Base-by-base conservation (phyloP, 2,888 invertebrate species). In the Diarsia mendica region DNA sequence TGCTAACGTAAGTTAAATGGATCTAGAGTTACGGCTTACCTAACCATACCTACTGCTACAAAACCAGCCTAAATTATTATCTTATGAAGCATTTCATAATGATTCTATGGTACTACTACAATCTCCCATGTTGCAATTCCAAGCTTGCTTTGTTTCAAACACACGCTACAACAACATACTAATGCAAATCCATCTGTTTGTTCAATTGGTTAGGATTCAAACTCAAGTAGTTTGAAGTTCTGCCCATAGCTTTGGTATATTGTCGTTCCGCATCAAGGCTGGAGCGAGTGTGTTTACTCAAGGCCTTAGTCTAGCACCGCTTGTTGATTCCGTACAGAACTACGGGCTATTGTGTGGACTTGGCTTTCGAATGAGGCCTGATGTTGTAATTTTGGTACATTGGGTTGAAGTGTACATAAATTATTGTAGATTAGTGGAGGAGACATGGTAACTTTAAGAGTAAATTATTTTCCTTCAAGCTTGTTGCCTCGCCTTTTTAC, bases 171-270 rank as follows among this genome's bases (percentile, higher is more conserved):
- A 66, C 61, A 23, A 74, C 60, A n/a, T 70, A 67, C 28, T 83
- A 70, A 79, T 70, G 48, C 48, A 83, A 75, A 67, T 60, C 49
- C 69, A 84, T 81, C 70, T 72, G 60, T 81, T 83, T 83, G 82
- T 77, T 72, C 71, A 78, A 81, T 78, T 78, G 71, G 74, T 75
- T 75, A 66, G 75, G 61, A 73, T 73, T 75, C 82, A 74, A 74
- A 73, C 60, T 87, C 82, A 73, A 86, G 81, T 82, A 86, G 81
- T 81, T 87, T 75, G 75, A 68, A 83, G 81, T 83, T 85, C 75
- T 69, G 49, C 39, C 79, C 68, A 76, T 75, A 72, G 85, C 85
- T 85, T 76, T 72, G 72, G 83, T 71, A 78, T 87, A 87, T 86
- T 85, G 87, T 85, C 84, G 63, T 65, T 77, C 15, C 72, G 68